Evolutionary conservation across 2,797 vertebrate genomes (phyloP).

Genomic region (Iguana delicatissima): DNA sequence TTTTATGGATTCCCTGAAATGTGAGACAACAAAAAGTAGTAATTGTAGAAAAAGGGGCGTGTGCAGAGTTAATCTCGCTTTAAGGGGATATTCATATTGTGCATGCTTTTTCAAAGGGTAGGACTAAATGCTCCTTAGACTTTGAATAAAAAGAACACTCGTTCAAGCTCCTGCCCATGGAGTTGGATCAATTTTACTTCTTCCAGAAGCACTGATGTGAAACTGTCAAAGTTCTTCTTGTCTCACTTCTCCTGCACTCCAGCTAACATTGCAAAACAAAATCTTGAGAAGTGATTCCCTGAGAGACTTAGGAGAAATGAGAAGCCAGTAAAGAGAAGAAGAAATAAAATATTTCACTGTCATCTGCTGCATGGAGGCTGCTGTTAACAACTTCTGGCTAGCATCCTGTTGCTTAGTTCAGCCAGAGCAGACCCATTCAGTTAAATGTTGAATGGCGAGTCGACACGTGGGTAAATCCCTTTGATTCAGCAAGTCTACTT

Average conservation of each 20-base stretch:
- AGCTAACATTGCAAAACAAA: not conserved
- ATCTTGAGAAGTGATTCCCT: not conserved
- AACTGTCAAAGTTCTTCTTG: not conserved
- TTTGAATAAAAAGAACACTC: not conserved
- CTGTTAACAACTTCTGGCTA: not conserved
- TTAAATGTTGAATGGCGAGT: too few relatives aligned
- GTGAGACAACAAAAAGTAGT: not conserved
- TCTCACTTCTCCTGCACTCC: not conserved
- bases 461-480: too few relatives aligned
- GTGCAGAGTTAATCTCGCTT: not conserved
- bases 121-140: not conserved
- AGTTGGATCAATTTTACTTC: not conserved
- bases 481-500: too few relatives aligned
- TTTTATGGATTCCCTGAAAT: not conserved
- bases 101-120: not conserved
- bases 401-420: too few relatives aligned
- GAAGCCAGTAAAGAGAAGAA: not conserved
- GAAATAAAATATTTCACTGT: not conserved
- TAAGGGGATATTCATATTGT: not conserved
- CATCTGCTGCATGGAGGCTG: not conserved
- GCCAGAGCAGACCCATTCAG: too few relatives aligned
- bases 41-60: not conserved
- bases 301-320: not conserved
- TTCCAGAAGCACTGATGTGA: not conserved
- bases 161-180: slow-evolving; percentile 13